phyloP scores from a whole-genome alignment of 1,140 invertebrate species.

The Ips typographus region DNA sequence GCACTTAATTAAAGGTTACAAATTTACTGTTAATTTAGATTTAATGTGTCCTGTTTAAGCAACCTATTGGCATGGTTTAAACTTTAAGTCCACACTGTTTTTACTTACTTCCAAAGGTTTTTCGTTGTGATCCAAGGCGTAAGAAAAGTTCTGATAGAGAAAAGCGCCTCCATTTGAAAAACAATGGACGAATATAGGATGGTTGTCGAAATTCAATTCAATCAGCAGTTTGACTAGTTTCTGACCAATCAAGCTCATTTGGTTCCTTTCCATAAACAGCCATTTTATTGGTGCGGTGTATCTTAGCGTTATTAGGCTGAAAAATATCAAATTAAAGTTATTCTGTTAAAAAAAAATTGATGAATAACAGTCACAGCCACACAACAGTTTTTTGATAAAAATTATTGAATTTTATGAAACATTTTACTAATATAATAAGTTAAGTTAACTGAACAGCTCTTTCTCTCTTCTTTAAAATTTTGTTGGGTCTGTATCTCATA shows the following conservation, averaged over 20 bases:
- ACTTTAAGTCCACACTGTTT: neutral
- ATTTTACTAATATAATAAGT: no score
- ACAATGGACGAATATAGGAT: slow-evolving; percentile 76
- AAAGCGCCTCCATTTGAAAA: slow-evolving; percentile 80
- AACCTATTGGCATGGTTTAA: neutral
- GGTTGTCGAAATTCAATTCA: slow-evolving; percentile 67
- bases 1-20: neutral
- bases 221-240: slow-evolving; percentile 67
- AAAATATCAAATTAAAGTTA: neutral
- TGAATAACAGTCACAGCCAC: no score
- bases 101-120: slow-evolving; percentile 53
- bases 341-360: neutral
- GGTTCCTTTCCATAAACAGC: slow-evolving; percentile 64
- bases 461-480: no score
- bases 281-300: slow-evolving; percentile 71
- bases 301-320: slow-evolving; percentile 71
- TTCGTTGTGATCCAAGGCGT: slow-evolving; percentile 57
- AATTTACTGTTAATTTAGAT: neutral
- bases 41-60: no score
- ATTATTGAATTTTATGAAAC: no score
- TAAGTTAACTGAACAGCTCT: no score
- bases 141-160: slow-evolving; percentile 66
- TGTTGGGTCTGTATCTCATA: no score
- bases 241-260: slow-evolving; percentile 63
- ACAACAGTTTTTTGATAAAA: no score